Evolutionary conservation across 2,888 invertebrate species (phyloP).

Genomic region (Thera britannica): DNA sequence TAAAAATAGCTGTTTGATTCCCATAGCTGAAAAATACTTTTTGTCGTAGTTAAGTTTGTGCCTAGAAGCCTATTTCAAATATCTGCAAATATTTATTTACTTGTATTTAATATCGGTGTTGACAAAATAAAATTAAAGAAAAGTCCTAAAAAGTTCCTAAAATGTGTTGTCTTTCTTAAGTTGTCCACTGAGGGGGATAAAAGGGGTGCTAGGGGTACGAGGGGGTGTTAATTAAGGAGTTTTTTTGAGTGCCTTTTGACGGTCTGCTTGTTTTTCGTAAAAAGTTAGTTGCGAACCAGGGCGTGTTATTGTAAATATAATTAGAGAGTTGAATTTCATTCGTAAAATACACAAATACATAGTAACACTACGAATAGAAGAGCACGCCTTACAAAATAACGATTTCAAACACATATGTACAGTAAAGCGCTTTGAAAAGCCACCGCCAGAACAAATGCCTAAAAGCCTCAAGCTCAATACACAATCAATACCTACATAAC

Average conservation of each 20-base stretch:
- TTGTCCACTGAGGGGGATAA: conserved; percentile 6
- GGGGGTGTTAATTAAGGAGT: conserved; percentile 41
- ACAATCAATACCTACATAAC: no score
- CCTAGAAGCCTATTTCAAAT: no score
- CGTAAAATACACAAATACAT: not conserved
- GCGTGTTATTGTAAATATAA: conserved; percentile 32
- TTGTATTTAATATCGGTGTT: no score
- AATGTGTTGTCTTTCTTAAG: conserved; percentile 28
- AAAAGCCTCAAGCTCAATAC: no score
- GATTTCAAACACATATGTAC: not conserved
- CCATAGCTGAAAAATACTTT: no score
- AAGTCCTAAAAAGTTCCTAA: conserved; percentile 22
- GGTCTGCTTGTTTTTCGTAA: conserved; percentile 30
- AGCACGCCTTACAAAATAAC: not conserved
- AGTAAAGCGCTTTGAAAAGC: no score
- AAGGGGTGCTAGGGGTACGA: conserved; percentile 4
- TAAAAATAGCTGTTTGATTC: no score
- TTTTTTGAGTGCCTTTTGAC: conserved; percentile 40
- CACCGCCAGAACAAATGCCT: no score
- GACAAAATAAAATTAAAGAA: conserved; percentile 30
- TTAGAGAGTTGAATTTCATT: conserved; percentile 24
- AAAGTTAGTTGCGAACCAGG: conserved; percentile 23
- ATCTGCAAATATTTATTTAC: no score
- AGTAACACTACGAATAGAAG: not conserved
- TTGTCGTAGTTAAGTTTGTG: no score